Evolutionary conservation across 2,888 invertebrate genomes (phyloP).

Genomic region (Tiliacea aurago): DNA sequence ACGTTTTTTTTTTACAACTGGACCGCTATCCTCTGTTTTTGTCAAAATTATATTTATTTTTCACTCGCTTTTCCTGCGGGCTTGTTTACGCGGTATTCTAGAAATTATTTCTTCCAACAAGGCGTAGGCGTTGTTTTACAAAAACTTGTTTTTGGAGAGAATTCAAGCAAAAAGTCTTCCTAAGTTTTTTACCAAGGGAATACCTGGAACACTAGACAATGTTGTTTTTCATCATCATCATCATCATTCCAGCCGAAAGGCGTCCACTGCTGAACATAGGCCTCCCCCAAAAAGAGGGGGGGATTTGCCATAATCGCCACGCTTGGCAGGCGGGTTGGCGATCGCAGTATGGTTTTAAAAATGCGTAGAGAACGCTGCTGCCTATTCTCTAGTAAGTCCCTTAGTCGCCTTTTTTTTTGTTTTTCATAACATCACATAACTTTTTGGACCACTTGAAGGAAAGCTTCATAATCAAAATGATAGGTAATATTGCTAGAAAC

Average conservation of each 20-base stretch:
- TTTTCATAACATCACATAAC: background rate
- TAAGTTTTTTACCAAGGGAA: background rate
- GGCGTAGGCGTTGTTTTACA: background rate
- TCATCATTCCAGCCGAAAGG: too few relatives aligned
- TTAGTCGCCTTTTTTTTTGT: too few relatives aligned
- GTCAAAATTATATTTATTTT: conserved; percentile 54
- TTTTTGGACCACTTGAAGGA: background rate
- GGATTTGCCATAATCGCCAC: too few relatives aligned
- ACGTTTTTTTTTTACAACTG: conserved; percentile 50
- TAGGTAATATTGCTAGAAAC: background rate
- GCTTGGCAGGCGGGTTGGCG: too few relatives aligned
- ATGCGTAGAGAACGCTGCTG: too few relatives aligned
- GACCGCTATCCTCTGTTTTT: conserved; percentile 34
- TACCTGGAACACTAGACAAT: background rate
- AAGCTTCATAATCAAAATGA: background rate
- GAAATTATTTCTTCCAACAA: background rate
- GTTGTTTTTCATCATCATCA: background rate
- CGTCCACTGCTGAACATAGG: too few relatives aligned
- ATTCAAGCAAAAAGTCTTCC: background rate
- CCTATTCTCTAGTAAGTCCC: too few relatives aligned
- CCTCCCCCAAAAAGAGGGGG: too few relatives aligned
- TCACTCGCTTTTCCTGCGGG: conserved; percentile 4
- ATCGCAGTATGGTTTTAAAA: too few relatives aligned
- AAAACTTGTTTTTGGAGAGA: background rate
- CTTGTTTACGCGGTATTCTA: conserved; percentile 17